Conservation (phyloP, 2,888 invertebrate species). For the Tryphoninae sp. region DNA sequence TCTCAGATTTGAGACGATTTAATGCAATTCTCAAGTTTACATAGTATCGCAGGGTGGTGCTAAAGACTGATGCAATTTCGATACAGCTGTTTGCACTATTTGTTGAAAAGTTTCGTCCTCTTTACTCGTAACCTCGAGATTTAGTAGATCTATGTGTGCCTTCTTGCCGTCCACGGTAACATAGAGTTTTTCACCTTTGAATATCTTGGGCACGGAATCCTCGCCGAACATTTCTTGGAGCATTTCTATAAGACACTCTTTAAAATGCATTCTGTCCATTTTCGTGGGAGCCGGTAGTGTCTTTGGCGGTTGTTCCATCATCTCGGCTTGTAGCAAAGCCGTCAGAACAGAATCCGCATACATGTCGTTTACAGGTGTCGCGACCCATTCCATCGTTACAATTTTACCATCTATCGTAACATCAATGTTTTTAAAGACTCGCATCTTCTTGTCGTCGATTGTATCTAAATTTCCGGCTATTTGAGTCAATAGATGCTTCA, state of each 20-base stretch:
- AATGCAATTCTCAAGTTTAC: conserved; percentile 50
- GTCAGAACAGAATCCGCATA: conserved; percentile 97
- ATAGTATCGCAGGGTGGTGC: conserved; percentile 83
- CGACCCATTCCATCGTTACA: conserved; percentile 96
- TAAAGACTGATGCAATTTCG: conserved; percentile 92
- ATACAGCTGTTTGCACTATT: conserved; percentile 92
- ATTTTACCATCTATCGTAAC: conserved; percentile 91
- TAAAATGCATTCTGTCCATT: conserved; percentile 95
- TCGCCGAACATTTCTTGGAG: conserved; percentile 98
- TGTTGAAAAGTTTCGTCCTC: conserved; percentile 92
- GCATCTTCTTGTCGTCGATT: conserved; percentile 88
- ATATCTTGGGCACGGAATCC: conserved; percentile 95
- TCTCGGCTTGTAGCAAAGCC: conserved; percentile 92
- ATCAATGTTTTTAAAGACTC: conserved; percentile 92
- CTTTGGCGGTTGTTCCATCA: conserved; percentile 85
- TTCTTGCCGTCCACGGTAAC: conserved; percentile 92
- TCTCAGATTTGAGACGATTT: not conserved
- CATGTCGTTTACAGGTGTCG: conserved; percentile 98
- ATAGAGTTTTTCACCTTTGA: conserved; percentile 93
- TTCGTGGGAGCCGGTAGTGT: conserved; percentile 86
- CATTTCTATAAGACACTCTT: conserved; percentile 95
- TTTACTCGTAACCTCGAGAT: conserved; percentile 90
- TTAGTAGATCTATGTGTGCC: conserved; percentile 92
- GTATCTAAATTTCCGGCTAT: conserved; percentile 89
- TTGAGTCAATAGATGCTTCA: conserved; percentile 90